Percentiles rank a stretch among this genome's conserved stretches.
phyloP scores from a whole-genome alignment of 2,797 vertebrate species.

The Pterois miles region DNA sequence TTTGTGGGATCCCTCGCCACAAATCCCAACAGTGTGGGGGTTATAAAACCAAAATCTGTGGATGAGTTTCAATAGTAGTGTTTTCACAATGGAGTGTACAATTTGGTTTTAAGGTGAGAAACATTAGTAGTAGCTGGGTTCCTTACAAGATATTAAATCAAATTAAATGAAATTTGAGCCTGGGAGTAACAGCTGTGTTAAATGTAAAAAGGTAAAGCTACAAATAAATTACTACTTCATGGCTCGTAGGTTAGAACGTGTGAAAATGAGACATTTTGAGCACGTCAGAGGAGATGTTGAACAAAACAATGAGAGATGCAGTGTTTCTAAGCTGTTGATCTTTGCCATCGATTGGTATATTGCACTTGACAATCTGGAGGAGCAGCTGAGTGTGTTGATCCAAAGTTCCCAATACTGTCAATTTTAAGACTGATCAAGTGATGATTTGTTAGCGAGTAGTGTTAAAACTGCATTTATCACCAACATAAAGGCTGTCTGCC shows the following conservation, averaged over 20 bases:
- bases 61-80: not conserved
- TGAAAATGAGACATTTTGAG: not conserved
- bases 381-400: conserved; percentile 25
- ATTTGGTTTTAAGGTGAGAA: conserved; percentile 7
- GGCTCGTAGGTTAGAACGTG: not conserved
- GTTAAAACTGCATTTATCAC: conserved; percentile 51
- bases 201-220: conserved; percentile 16
- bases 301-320: conserved; percentile 28
- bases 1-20: not conserved
- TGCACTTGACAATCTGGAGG: conserved; percentile 76
- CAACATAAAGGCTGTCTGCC: conserved; percentile 11
- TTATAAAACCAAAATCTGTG: not conserved
- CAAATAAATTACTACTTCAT: conserved; percentile 44
- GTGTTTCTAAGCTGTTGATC: conserved; percentile 41
- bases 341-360: conserved; percentile 70
- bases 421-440: not conserved
- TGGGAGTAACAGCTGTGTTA: no score
- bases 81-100: conserved; percentile 7
- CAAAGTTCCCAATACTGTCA: conserved; percentile 19
- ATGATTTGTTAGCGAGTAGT: conserved; percentile 28
- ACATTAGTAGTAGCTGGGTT: not conserved
- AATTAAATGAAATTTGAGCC: not conserved
- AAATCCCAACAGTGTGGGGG: not conserved
- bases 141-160: not conserved
- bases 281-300: not conserved